Conservation (phyloP, 1,140 invertebrate genomes). For the Drosophila elegans region DNA sequence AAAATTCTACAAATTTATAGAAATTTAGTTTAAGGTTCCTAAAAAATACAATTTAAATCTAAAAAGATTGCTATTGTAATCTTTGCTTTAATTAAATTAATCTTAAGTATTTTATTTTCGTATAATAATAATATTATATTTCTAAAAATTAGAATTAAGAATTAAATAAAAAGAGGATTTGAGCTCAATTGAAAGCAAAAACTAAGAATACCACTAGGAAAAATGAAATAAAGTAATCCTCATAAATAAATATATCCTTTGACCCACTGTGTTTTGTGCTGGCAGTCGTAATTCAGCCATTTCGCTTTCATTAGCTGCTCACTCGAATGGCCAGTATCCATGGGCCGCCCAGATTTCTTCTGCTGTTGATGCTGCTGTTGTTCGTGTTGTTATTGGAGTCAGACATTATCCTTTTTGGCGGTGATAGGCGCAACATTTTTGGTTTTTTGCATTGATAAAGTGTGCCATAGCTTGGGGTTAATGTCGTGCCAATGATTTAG, state of each 20-base stretch:
- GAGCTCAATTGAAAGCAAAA: too few species aligned
- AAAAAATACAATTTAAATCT: too few species aligned
- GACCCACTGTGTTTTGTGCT: constrained; percentile 22
- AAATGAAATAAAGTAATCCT: too few species aligned
- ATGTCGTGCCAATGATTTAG: constrained; percentile 84
- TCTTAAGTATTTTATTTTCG: too few species aligned
- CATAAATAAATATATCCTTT: neutral
- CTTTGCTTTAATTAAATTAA: too few species aligned
- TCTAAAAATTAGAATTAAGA: too few species aligned
- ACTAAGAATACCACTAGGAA: too few species aligned
- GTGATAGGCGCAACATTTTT: constrained; percentile 78
- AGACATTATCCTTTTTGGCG: constrained; percentile 75
- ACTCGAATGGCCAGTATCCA: constrained; percentile 47
- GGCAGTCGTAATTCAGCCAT: constrained; percentile 75
- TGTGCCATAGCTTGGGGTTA: constrained; percentile 84
- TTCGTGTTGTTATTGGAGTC: constrained; percentile 53
- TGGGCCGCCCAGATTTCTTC: constrained; percentile 40
- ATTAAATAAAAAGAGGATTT: too few species aligned
- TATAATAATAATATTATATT: too few species aligned
- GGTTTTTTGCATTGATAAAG: constrained; percentile 81
- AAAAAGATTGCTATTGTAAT: neutral
- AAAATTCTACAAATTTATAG: neutral
- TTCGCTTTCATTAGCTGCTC: constrained; percentile 78
- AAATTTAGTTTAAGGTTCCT: too few species aligned
- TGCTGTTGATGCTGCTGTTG: constrained; percentile 44